These are phyloP conservation scores for Nasonia longicornis DNA, from an alignment of 1,140 invertebrate genomes.

Conservation along the genomic window DNA sequence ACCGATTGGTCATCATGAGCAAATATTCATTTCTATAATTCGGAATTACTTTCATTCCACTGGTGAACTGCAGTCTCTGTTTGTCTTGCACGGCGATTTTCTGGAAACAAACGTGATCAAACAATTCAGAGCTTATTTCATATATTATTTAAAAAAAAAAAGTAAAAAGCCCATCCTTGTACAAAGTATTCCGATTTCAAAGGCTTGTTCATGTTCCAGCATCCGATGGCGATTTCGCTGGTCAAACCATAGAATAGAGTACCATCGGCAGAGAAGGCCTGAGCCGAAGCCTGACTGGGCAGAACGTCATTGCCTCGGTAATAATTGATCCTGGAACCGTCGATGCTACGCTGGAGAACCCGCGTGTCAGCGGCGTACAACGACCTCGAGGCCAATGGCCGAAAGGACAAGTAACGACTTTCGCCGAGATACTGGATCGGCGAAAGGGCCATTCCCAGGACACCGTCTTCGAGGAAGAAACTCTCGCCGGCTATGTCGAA, in stretches of 20 bases:
- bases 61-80: conserved; percentile 73
- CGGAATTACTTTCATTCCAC: conserved; percentile 72
- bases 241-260: conserved; percentile 61
- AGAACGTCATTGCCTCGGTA: conserved; percentile 61
- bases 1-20: conserved; percentile 73
- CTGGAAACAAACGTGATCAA: conserved; percentile 42
- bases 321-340: conserved; percentile 44
- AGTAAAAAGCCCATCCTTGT: conserved; percentile 1
- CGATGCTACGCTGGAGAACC: conserved; percentile 46
- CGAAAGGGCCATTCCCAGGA: conserved; percentile 62
- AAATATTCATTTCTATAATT: conserved; percentile 70
- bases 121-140: background rate
- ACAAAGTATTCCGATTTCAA: conserved; percentile 46
- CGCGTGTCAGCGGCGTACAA: conserved; percentile 53
- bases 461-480: conserved; percentile 62
- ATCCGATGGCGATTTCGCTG: conserved; percentile 58
- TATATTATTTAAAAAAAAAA: background rate
- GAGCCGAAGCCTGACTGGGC: conserved; percentile 53
- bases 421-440: conserved; percentile 49
- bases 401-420: conserved; percentile 54
- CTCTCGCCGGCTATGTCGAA: conserved; percentile 69
- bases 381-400: conserved; percentile 59
- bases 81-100: conserved; percentile 67
- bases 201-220: conserved; percentile 57
- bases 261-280: conserved; percentile 57